phyloP scores from a whole-genome alignment of 2,113 vertebrate genomes.

The Sorex fumeus region DNA sequence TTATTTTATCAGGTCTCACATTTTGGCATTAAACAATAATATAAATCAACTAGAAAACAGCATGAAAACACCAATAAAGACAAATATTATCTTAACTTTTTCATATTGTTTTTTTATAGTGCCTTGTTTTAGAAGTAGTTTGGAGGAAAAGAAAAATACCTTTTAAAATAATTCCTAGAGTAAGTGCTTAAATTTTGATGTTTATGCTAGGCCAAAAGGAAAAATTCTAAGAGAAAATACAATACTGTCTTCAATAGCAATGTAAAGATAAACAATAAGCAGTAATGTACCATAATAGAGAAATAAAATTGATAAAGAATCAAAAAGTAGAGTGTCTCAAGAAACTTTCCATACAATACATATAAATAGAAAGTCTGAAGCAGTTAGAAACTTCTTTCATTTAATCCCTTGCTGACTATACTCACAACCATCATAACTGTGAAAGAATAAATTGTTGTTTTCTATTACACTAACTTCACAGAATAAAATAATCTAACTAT shows the following conservation, averaged over 20 bases:
- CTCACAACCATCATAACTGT: conserved; percentile 17
- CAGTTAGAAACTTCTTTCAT: conserved; percentile 71
- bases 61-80: conserved; percentile 82
- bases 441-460: conserved; percentile 53
- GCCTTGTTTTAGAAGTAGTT: conserved; percentile 62
- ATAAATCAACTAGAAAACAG: conserved; percentile 84
- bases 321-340: conserved; percentile 66
- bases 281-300: conserved; percentile 40
- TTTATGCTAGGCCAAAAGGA: conserved; percentile 42
- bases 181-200: conserved; percentile 81
- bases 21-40: conserved; percentile 82
- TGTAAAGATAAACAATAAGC: conserved; percentile 72
- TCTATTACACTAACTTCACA: not conserved
- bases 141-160: conserved; percentile 65
- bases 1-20: conserved; percentile 85
- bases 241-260: conserved; percentile 42
- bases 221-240: conserved; percentile 65
- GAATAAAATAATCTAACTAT: conserved; percentile 38
- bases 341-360: conserved; percentile 59
- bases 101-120: conserved; percentile 70
- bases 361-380: conserved; percentile 55
- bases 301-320: conserved; percentile 82
- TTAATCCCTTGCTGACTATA: conserved; percentile 61
- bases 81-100: conserved; percentile 80
- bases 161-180: conserved; percentile 65